Evolutionary conservation across 1,140 invertebrate genomes (phyloP), one percentile per base, ranked within the genome.

Genomic region (Lepidotrigona ventralis): DNA sequence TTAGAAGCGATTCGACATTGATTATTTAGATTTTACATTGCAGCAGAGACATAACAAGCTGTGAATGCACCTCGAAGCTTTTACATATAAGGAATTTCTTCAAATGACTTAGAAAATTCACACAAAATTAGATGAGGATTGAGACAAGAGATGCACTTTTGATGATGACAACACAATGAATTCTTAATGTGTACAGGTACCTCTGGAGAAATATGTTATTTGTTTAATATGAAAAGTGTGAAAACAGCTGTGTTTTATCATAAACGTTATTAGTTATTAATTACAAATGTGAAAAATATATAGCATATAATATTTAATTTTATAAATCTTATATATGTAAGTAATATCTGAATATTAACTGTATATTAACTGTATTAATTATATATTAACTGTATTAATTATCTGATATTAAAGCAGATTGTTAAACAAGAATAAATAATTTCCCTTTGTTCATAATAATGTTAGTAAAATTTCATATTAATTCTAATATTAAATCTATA

Each of bases 101-200:
- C 26, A 2, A n/a, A 54, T 54, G 29, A 76, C 12, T 82, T 58
- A n/a, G 4, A n/a, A 58, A 60, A 79, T 81, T 70, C 21, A 11
- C 21, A 74, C 21, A 46, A 60, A 74, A 79, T 71, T 56, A 68
- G 21, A 17, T 19, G 5, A 58, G 63, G 21, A 39, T 5, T 12
- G 39, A 78, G 72, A 69, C 69, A 64, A 26, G 4, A 54, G 56
- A 75, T 75, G 72, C 29, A 80, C 14, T 74, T 66, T 19, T 56
- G 17, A 76, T 81, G 53, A 80, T 75, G 53, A 39, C 26, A 58
- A 82, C 69, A 46, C 58, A 26, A 75, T 75, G 66, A 77, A 76
- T 86, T 85, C 86, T 86, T 86, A 84, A 86, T 83, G 85, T 86
- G 85, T 86, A 87, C 54, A 87, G 86, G 86, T 87, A 87, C 84